Conservation (phyloP, 1,140 invertebrate species). For the Cydia strobilella region DNA sequence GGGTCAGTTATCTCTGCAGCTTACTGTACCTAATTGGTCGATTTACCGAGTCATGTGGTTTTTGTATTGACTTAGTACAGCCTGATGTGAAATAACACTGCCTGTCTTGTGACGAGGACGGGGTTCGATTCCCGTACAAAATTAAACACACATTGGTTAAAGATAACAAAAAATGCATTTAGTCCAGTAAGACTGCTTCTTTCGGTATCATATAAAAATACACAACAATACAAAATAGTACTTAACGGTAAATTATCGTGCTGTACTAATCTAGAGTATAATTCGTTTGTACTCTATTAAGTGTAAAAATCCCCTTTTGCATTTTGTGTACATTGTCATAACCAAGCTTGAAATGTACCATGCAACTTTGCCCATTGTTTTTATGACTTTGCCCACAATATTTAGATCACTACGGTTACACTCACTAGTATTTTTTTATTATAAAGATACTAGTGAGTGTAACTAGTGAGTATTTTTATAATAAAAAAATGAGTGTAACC, state of each 20-base stretch:
- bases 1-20: no score
- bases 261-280: neutral
- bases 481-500: no score
- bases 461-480: no score
- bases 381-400: neutral
- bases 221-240: neutral
- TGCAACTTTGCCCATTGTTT: neutral
- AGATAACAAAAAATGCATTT: conserved; percentile 38
- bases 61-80: neutral
- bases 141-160: conserved; percentile 10
- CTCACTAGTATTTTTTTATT: no score
- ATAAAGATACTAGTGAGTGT: no score
- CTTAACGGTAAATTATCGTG: neutral
- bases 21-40: no score
- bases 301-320: neutral
- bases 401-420: no score
- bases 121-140: conserved; percentile 6
- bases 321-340: neutral
- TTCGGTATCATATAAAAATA: conserved; percentile 13
- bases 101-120: neutral
- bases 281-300: neutral
- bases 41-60: no score
- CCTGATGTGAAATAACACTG: conserved; percentile 8
- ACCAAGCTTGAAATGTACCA: neutral
- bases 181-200: conserved; percentile 36